Percentiles rank a stretch among this genome's conserved stretches.
phyloP scores from a whole-genome alignment of 2,888 invertebrate genomes.

The Athalia rosae region DNA sequence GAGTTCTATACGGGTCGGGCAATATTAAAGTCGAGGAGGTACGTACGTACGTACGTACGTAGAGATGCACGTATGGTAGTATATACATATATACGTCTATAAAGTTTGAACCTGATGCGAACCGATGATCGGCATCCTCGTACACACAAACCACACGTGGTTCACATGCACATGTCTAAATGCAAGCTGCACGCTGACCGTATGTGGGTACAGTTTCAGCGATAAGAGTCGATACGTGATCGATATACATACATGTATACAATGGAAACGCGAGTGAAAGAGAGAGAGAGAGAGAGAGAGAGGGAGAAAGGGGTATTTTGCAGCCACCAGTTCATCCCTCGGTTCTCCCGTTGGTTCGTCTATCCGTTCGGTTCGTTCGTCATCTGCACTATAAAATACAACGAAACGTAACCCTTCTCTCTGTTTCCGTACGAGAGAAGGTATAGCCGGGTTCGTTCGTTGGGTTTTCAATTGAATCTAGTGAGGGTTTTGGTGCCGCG shows the following conservation, averaged over 20 bases:
- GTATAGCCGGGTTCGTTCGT: not conserved
- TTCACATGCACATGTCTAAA: no score
- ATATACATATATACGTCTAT: not conserved
- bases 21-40: constrained; percentile 11
- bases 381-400: constrained; percentile 38
- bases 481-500: constrained; percentile 52
- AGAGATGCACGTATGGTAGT: not conserved
- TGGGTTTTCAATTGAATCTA: constrained; percentile 35
- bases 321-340: constrained; percentile 1
- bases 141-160: no score
- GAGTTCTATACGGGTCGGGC: constrained; percentile 34
- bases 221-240: not conserved
- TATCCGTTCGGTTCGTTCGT: constrained; percentile 23
- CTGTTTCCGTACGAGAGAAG: constrained; percentile 14
- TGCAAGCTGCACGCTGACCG: no score
- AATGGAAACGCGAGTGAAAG: not conserved
- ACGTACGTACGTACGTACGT: not conserved
- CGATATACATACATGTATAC: not conserved
- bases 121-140: no score
- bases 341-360: constrained; percentile 2
- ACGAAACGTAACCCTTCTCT: constrained; percentile 39
- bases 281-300: not conserved
- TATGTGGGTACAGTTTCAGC: no score
- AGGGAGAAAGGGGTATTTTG: not conserved
- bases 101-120: no score